These are phyloP conservation scores for Xestia ashworthii DNA, from an alignment of 2,888 invertebrate species.

Conservation along the genomic window DNA sequence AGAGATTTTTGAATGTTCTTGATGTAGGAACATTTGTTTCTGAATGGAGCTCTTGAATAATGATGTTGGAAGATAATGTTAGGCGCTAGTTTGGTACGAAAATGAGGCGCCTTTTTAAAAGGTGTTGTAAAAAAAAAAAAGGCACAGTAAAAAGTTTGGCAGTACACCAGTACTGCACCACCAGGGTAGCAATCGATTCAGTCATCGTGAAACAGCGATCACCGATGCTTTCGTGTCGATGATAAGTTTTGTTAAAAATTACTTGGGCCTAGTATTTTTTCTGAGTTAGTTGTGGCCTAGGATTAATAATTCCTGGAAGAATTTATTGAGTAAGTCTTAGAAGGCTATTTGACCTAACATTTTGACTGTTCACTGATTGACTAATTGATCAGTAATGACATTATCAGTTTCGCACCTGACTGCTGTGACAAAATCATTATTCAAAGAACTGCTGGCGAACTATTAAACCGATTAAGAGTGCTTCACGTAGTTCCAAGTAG, in stretches of 20 bases:
- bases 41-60: conserved; percentile 3
- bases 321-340: not conserved
- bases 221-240: not conserved
- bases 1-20: not conserved
- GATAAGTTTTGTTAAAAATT: not conserved
- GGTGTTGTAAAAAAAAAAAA: not conserved
- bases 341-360: not conserved
- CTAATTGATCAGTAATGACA: not conserved
- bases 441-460: conserved; percentile 41
- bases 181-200: not conserved
- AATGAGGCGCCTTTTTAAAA: not conserved
- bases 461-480: conserved; percentile 6
- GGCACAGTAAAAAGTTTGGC: not conserved
- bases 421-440: not conserved
- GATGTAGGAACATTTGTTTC: not conserved
- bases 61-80: not conserved
- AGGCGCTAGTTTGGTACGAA: not conserved
- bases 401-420: not conserved
- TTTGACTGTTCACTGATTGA: not conserved
- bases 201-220: not conserved
- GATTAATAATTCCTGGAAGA: not conserved
- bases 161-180: no score
- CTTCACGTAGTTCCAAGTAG: conserved; percentile 28
- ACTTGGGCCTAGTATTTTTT: not conserved
- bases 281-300: no score